These are phyloP conservation scores for Potorous gilbertii DNA, from an alignment of 2,797 vertebrate species.

Conservation along the genomic window DNA sequence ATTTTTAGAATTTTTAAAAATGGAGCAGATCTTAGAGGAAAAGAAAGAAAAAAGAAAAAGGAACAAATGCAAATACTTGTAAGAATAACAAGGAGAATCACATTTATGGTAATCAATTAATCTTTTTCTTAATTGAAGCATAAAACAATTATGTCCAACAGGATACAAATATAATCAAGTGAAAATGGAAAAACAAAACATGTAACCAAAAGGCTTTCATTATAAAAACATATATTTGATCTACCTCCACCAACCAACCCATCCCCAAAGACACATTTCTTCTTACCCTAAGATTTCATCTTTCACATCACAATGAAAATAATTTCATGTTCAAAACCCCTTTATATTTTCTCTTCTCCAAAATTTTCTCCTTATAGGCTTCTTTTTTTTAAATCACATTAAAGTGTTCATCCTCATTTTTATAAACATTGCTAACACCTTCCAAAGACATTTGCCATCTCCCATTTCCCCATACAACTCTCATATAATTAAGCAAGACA, in stretches of 20 bases:
- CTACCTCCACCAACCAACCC: not conserved
- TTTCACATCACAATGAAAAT: not conserved
- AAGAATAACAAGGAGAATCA: not conserved
- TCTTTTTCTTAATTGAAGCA: not conserved
- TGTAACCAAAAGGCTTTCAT: not conserved
- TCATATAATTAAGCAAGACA: not conserved
- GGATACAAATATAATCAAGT: not conserved
- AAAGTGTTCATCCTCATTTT: not conserved
- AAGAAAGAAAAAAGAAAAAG: not conserved
- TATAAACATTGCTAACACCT: not conserved
- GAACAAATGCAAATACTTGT: not conserved
- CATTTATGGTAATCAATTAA: not conserved
- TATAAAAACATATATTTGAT: not conserved
- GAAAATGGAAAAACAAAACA: too few species aligned
- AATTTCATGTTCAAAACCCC: not conserved
- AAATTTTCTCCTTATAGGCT: not conserved
- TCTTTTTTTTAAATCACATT: not conserved
- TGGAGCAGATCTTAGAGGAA: not conserved
- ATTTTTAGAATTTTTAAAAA: not conserved
- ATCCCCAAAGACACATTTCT: not conserved
- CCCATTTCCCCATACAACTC: not conserved
- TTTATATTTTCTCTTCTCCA: not conserved
- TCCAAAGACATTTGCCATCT: not conserved
- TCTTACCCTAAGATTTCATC: not conserved
- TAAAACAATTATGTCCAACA: not conserved